Evolutionary conservation across 92 coral and sea anemone species (phyloP).

Genomic region (Ricordea florida): DNA sequence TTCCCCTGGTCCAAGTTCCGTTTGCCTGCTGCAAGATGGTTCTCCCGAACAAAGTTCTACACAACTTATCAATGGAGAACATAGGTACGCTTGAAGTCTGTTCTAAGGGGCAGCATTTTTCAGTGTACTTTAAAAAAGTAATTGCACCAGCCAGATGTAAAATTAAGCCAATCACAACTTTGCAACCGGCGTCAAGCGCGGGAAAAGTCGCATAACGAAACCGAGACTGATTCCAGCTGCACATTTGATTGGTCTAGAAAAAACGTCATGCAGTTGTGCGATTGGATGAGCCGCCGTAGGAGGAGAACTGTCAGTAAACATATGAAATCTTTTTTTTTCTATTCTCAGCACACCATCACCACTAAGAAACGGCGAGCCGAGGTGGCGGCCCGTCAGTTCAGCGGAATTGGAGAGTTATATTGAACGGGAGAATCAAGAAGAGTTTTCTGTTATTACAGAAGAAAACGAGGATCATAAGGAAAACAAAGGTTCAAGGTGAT

Average conservation of each 20-base stretch:
- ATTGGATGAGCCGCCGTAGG: too few species aligned
- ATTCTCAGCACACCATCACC: slow-evolving; percentile 2
- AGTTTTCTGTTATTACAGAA: slow-evolving; percentile 66
- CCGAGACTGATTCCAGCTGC: too few species aligned
- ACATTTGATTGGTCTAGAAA: too few species aligned
- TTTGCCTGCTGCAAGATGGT: neutral
- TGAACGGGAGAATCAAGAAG: slow-evolving; percentile 61
- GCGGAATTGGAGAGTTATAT: slow-evolving; percentile 64
- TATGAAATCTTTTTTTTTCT: neutral
- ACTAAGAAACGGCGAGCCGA: slow-evolving; percentile 32
- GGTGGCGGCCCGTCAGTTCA: slow-evolving; percentile 64
- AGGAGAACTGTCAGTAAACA: too few species aligned
- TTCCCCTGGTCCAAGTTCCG: neutral
- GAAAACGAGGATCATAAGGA: slow-evolving; percentile 58
- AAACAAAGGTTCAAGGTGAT: slow-evolving; percentile 68
- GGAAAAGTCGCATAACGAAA: too few species aligned
- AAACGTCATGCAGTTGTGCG: too few species aligned
- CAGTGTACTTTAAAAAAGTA: too few species aligned
- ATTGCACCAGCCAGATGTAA: too few species aligned
- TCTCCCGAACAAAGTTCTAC: neutral
- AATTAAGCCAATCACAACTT: too few species aligned
- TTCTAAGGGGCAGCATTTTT: neutral
- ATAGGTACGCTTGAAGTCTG: neutral
- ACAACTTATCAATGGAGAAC: neutral
- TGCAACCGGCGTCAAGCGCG: too few species aligned